Conservation (phyloP, 2,888 invertebrate species). For the Lasioglossum calceatum region DNA sequence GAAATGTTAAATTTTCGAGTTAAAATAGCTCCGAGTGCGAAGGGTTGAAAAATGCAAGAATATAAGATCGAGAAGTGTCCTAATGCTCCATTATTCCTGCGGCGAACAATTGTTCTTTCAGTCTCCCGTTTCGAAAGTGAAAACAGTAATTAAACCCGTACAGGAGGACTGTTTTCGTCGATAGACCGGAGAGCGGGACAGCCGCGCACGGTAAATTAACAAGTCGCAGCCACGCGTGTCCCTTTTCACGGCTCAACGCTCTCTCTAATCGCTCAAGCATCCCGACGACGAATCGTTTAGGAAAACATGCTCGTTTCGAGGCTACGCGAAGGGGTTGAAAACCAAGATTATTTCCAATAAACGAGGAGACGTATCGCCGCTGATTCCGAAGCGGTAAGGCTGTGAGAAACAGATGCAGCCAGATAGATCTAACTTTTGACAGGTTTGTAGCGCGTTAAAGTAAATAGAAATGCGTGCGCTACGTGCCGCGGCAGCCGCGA, state of each 20-base stretch:
- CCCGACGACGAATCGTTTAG: constrained; percentile 25
- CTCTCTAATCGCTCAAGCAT: constrained; percentile 39
- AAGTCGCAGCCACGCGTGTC: constrained; percentile 44
- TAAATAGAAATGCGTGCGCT: constrained; percentile 71
- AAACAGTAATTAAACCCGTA: neutral
- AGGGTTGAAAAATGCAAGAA: no score
- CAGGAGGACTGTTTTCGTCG: neutral
- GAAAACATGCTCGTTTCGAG: constrained; percentile 18
- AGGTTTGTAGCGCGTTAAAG: constrained; percentile 46
- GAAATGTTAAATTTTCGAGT: no score
- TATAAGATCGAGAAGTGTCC: neutral
- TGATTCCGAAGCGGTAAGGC: constrained; percentile 57
- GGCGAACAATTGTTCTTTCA: neutral
- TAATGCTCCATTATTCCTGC: neutral
- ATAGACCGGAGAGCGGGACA: neutral
- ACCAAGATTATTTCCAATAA: constrained; percentile 11
- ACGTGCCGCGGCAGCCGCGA: constrained; percentile 75
- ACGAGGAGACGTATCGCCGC: constrained; percentile 22
- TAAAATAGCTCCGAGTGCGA: no score
- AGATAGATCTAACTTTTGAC: constrained; percentile 25
- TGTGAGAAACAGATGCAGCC: constrained; percentile 27
- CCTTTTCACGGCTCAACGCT: constrained; percentile 44
- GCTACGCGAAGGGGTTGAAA: constrained; percentile 29
- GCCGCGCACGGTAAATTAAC: constrained; percentile 40
- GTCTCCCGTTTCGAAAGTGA: neutral